Evolutionary conservation across 2,113 vertebrate species (phyloP).

Genomic region (Formicarius rufipectus): DNA sequence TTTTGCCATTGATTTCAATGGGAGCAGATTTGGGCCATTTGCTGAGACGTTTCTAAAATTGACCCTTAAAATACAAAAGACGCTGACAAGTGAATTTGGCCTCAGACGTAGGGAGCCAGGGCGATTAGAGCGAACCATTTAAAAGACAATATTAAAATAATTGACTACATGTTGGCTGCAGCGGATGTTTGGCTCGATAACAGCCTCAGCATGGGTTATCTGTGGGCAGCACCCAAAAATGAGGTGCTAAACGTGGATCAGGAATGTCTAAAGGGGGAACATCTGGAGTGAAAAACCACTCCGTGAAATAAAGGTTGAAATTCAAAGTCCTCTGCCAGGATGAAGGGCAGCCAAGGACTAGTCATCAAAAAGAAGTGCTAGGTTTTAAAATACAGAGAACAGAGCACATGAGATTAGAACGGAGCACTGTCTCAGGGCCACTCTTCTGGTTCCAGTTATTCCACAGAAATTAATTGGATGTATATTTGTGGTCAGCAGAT

Average conservation of each 20-base stretch:
- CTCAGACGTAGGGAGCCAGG: constrained; percentile 2
- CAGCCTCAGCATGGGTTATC: neutral
- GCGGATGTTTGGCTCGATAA: neutral
- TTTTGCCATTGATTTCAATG: constrained; percentile 7
- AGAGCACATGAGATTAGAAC: neutral
- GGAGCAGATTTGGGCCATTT: neutral
- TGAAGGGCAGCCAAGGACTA: neutral
- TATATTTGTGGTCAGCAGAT: constrained; percentile 15
- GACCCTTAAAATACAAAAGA: constrained; percentile 34
- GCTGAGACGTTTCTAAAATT: constrained; percentile 24
- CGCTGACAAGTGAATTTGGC: constrained; percentile 34
- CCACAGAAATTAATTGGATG: constrained; percentile 28
- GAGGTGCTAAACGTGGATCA: neutral
- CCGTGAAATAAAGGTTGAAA: neutral
- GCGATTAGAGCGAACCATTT: constrained; percentile 25
- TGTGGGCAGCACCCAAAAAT: constrained; percentile 1
- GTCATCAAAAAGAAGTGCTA: neutral
- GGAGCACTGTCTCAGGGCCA: neutral
- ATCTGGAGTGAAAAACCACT: neutral
- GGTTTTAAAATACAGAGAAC: constrained; percentile 9
- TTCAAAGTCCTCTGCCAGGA: neutral
- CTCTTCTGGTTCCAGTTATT: constrained; percentile 29
- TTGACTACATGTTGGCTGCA: neutral
- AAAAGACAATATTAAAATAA: constrained; percentile 56
- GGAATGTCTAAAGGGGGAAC: neutral